These are phyloP conservation scores for Tupaia tana DNA, from an alignment of 2,113 vertebrate genomes.

Conservation along the genomic window DNA sequence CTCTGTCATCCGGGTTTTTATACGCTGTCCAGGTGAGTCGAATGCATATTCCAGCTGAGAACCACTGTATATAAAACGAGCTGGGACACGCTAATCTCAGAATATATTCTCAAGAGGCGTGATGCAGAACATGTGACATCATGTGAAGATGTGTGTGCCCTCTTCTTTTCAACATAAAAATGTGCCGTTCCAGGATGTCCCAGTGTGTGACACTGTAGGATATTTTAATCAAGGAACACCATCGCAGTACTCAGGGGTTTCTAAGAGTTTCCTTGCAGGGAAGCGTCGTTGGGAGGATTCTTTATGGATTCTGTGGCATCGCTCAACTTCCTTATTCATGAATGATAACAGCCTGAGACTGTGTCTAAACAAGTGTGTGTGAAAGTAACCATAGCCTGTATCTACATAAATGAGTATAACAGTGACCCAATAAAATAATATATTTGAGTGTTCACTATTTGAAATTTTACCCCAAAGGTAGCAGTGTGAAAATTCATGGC, in stretches of 20 bases:
- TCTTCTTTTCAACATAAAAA: not conserved
- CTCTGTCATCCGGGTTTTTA: not conserved
- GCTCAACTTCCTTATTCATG: too few relatives aligned
- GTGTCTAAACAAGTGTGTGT: too few relatives aligned
- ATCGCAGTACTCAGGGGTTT: rapidly evolving
- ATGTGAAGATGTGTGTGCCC: not conserved
- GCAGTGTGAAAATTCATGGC: not conserved
- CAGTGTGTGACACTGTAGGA: not conserved
- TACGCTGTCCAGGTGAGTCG: not conserved
- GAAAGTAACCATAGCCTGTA: too few relatives aligned
- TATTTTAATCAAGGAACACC: not conserved
- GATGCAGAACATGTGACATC: not conserved
- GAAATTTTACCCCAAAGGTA: not conserved
- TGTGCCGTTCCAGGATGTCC: rapidly evolving
- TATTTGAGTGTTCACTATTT: too few relatives aligned
- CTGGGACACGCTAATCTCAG: rapidly evolving
- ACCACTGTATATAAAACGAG: not conserved
- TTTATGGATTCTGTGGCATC: not conserved
- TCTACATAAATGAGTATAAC: too few relatives aligned
- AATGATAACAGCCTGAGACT: too few relatives aligned
- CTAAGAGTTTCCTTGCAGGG: not conserved
- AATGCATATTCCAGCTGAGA: not conserved
- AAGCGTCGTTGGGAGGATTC: too few relatives aligned
- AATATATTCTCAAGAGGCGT: not conserved
- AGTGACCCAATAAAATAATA: too few relatives aligned